Evolutionary conservation across 2,888 invertebrate species (phyloP).

Genomic region (Diarsia rubi): DNA sequence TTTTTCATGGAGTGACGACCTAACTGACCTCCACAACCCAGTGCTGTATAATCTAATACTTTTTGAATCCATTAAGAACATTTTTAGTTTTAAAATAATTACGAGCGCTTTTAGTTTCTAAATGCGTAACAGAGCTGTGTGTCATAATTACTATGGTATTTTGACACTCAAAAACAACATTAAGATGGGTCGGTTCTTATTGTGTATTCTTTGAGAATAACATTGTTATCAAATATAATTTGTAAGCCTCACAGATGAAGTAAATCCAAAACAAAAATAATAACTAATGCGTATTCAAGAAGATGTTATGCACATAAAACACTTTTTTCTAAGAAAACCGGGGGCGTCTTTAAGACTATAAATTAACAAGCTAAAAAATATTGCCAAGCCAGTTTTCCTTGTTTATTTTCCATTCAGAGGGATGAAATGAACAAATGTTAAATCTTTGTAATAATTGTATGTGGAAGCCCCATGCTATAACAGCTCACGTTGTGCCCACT

Average conservation of each 20-base stretch:
- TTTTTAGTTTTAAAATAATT: not conserved
- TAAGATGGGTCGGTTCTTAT: not conserved
- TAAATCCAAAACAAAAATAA: constrained; percentile 16
- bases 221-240: not conserved
- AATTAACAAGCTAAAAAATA: constrained; percentile 68
- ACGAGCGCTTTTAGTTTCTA: not conserved
- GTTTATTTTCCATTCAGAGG: constrained; percentile 57
- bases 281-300: constrained; percentile 31
- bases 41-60: too few relatives aligned
- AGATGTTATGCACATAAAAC: constrained; percentile 50
- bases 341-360: constrained; percentile 55
- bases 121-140: not conserved
- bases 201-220: not conserved
- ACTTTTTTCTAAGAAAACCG: constrained; percentile 47
- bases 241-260: not conserved
- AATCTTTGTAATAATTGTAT: constrained; percentile 53
- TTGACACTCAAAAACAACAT: not conserved
- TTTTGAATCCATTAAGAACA: too few relatives aligned
- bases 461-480: constrained; percentile 16
- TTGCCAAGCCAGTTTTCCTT: constrained; percentile 63
- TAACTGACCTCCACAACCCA: too few relatives aligned
- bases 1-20: too few relatives aligned
- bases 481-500: constrained; percentile 20
- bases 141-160: not conserved
- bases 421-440: constrained; percentile 58